Conservation (phyloP, 2,888 invertebrate genomes). For the Ophion costatus region DNA sequence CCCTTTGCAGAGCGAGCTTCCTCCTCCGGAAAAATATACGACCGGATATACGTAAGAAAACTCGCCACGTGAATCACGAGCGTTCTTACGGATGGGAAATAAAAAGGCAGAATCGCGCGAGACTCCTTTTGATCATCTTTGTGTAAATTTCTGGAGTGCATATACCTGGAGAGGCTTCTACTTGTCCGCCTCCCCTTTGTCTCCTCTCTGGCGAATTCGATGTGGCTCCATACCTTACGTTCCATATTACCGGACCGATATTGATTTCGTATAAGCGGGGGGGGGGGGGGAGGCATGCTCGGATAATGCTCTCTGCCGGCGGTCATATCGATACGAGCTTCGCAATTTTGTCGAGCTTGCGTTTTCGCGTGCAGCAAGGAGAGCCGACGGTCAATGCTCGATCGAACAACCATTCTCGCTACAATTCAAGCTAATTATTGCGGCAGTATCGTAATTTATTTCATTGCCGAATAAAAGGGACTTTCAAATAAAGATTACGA, state of each 20-base stretch:
- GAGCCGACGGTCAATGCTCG: background rate
- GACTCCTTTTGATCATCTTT: slow-evolving; percentile 9
- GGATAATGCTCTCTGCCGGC: slow-evolving; percentile 62
- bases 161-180: background rate
- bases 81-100: background rate
- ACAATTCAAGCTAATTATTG: background rate
- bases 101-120: background rate
- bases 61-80: background rate
- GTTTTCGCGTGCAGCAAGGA: background rate
- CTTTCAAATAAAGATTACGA: background rate
- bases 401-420: background rate
- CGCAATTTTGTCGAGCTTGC: slow-evolving; percentile 28
- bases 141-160: slow-evolving; percentile 18
- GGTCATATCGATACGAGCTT: slow-evolving; percentile 22
- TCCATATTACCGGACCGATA: slow-evolving; percentile 63
- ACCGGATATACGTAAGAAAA: background rate
- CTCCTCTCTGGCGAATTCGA: slow-evolving; percentile 36
- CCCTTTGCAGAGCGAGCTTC: slow-evolving; percentile 12
- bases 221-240: slow-evolving; percentile 40
- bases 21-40: background rate
- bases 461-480: background rate
- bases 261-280: slow-evolving; percentile 64
- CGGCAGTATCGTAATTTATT: background rate
- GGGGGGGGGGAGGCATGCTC: slow-evolving; percentile 53
- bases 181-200: background rate